Conservation (phyloP, 2,888 invertebrate species). For the Campopleginae sp. region DNA sequence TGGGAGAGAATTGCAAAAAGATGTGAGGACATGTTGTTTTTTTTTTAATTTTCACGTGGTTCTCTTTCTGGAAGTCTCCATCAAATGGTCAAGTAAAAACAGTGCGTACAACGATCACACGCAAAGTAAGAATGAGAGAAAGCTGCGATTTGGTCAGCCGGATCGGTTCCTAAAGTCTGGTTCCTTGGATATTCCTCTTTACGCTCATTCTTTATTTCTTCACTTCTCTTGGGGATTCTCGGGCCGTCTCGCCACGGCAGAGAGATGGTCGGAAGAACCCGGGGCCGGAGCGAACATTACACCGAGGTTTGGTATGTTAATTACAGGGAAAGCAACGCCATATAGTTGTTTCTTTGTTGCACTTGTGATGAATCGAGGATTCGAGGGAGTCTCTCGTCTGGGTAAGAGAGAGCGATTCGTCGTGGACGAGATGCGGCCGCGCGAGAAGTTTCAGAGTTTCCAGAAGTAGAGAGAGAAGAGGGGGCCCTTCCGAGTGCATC, state of each 20-base stretch:
- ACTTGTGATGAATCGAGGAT: slow-evolving; percentile 17
- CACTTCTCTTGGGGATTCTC: neutral
- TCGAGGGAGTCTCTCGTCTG: slow-evolving; percentile 51
- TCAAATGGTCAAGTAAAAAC: neutral
- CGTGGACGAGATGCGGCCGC: slow-evolving; percentile 61
- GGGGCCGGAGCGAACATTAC: slow-evolving; percentile 73
- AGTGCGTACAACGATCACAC: slow-evolving; percentile 40
- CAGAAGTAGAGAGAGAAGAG: slow-evolving; percentile 27
- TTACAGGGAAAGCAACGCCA: slow-evolving; percentile 81
- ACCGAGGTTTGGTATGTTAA: slow-evolving; percentile 83
- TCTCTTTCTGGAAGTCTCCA: neutral
- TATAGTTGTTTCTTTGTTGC: slow-evolving; percentile 64
- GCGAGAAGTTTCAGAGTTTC: slow-evolving; percentile 58
- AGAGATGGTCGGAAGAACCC: slow-evolving; percentile 59
- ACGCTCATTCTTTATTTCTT: slow-evolving; percentile 11
- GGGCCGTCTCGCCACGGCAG: neutral
- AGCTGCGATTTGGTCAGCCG: slow-evolving; percentile 18
- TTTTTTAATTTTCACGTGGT: neutral
- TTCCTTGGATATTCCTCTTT: neutral
- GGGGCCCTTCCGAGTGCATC: slow-evolving; percentile 46
- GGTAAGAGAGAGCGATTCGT: slow-evolving; percentile 65
- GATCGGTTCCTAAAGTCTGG: slow-evolving; percentile 26
- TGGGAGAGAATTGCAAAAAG: neutral
- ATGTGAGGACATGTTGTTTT: too few relatives aligned
- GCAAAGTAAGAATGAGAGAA: slow-evolving; percentile 49